Conservation (phyloP, 2,888 invertebrate genomes). For the Drosophila antonietae region DNA sequence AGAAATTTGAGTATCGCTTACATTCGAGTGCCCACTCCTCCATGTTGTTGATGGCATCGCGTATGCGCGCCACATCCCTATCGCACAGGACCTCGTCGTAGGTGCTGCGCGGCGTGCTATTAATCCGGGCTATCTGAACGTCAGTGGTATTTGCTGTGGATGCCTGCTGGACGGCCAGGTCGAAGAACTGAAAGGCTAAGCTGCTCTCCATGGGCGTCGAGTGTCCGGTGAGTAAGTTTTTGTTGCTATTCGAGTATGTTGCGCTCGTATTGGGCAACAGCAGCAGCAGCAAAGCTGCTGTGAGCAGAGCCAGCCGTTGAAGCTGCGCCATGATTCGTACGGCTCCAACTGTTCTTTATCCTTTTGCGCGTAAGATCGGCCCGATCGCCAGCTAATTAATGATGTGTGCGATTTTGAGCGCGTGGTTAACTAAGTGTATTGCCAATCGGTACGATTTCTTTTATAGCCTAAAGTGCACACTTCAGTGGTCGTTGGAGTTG, state of each 20-base stretch:
- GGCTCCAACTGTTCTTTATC: not conserved
- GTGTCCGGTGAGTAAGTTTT: conserved; percentile 51
- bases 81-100: conserved; percentile 64
- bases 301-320: conserved; percentile 15
- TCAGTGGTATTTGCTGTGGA: conserved; percentile 28
- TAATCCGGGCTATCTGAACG: conserved; percentile 18
- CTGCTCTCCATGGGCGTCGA: conserved; percentile 69
- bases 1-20: conserved; percentile 60
- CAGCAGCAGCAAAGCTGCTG: conserved; percentile 44
- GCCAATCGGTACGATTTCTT: conserved; percentile 38
- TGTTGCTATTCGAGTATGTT: conserved; percentile 14
- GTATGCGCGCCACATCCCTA: conserved; percentile 71
- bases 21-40: conserved; percentile 83
- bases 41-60: conserved; percentile 65
- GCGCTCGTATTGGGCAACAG: conserved; percentile 21
- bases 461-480: conserved; percentile 53
- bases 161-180: conserved; percentile 53
- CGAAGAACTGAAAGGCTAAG: conserved; percentile 77
- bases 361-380: not conserved
- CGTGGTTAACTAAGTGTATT: conserved; percentile 48
- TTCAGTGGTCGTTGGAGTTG: conserved; percentile 18
- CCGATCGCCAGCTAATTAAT: conserved; percentile 1
- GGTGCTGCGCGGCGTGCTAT: conserved; percentile 14
- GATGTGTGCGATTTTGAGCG: conserved; percentile 35
- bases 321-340: conserved; percentile 45